Base-by-base conservation (phyloP, 2,888 invertebrate species). In the Leucophenga montana region DNA sequence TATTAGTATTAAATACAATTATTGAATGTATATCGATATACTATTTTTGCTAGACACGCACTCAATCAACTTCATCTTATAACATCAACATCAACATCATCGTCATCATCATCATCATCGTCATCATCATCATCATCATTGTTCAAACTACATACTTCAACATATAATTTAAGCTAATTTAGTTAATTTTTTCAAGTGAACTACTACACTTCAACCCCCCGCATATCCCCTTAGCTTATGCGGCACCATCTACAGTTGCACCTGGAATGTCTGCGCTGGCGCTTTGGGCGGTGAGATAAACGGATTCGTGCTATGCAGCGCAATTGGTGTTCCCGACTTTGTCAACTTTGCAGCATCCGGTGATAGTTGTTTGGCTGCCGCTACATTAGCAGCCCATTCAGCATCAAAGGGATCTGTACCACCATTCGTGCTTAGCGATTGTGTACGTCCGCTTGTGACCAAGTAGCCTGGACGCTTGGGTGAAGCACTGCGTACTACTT, bases 381-480 rank as follows among this genome's bases (percentile, higher is more conserved):
- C 87, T 8, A 82, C 79, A 71, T 82, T 84, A 33, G 88, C 88
- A 65, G 93, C 95, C 95, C 95, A 95, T 80, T 95, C 95, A 14
- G 95, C 95, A 85, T 95, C 95, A 85, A 95, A 95, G 0, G 95
- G 95, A 89, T 95, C 87, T 20, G 88, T 89, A 2, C 67, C 73
- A 1, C 83, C 80, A 4, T 88, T 89, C 0, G 91, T 89, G 73
- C 91, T 91, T 71, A 92, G 79, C 0, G 92, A 92, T 83, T 91
- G 91, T 1, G 92, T 90, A 54, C 92, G 89, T 6, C 91, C 91
- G 39, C 92, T 88, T 31, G 91, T 91, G 64, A 88, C 89, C 67
- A 92, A 67, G 16, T 82, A 80, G 62, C 78, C 88, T 53, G 91
- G 90, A 16, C 92, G 89, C 80, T 92, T 89, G 67, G 90, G 89